Evolutionary conservation across 2,797 vertebrate genomes (phyloP), one percentile per base, ranked within the genome.

Genomic region (Tenualosa thibaudeaui): DNA sequence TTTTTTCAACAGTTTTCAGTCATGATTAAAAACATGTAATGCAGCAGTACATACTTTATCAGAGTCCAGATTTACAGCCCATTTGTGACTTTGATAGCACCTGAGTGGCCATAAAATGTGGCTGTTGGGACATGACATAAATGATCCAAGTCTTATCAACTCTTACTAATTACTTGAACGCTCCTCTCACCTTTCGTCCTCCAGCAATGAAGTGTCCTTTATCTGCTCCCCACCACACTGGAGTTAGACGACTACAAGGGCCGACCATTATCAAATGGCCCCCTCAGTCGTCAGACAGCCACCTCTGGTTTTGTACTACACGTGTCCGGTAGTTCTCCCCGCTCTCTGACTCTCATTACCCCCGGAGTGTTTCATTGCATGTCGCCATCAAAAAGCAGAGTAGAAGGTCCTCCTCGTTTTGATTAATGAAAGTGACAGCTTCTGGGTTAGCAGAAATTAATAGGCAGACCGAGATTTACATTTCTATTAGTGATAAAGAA

Each of bases 381-480:
- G 60, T 17, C 81, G 54, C 81, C 82, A 84, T 88, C 81, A 62
- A 12, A 85, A 84, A 56, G 65, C 85, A 84, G 81, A 24, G 56
- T 84, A 78, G 82, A 62, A 68, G 86, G 82, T 54, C 53, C 85
- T 62, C 58, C 49, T 85, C 68, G 84, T 89, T 83, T 71, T 81
- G 87, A 90, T 90, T 90, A 88, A 90, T 90, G 87, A 84, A 40
- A 17, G 60, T 62, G 81, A 84, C 85, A 75, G 86, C 89, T 89
- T 81, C 82, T 85, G 89, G 86, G 88, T 88, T 86, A 87, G 86
- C 89, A 84, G 85, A 88, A 88, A 89, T 89, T 86, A 87, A 90
- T 84, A 89, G 87, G 84, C 82, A 89, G 87, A 83, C 86, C 85
- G 82, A 86, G 85, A 92, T 91, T 91, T 93, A 90, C 90, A 88